Base-by-base conservation (phyloP, 2,888 invertebrate species). In the Saturnia pavonia region DNA sequence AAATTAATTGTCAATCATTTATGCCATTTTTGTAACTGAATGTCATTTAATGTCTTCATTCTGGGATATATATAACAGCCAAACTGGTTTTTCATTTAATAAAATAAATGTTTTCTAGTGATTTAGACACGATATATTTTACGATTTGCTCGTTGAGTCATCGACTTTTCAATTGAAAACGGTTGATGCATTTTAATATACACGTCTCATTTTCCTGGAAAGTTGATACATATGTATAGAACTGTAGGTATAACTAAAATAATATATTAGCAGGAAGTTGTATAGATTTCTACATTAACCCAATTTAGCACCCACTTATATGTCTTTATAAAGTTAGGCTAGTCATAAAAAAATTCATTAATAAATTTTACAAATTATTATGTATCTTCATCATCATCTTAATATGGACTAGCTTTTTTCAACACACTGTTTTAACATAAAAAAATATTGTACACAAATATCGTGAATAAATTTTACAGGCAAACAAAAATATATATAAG, bases 121-220 rank as follows among this genome's bases (percentile, higher is more conserved):
- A 40, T 65, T 65, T 34, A 34, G 63, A 65, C 65, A 65, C 40
- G 65, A 34, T 65, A 65, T 65, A 40, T 40, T 65, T 65, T 19
- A 65, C 40, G 22, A 9, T 65, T 19, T 14, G n/a, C 19, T 65
- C 9, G n/a, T 34, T 7, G n/a, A n/a, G 40, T 65, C 65, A 40
- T 65, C n/a, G 65, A 40, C 6, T 19, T 34, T 65, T 40, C 65
- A 65, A 40, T 40, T 65, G 19, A 16, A 65, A 65, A 65, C 40
- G 65, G 34, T 9, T 65, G 40, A 16, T n/a, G 65, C 40, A 40
- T 65, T 65, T 65, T n/a, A 65, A 40, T n/a, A n/a, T 40, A n/a
- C 40, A 65, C 54, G 11, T 40, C n/a, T n/a, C 65, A 65, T 65
- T 65, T 40, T 40, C 65, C n/a, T 65, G 40, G 65, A 65, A 65